Evolutionary conservation across 2,888 invertebrate species (phyloP).

Genomic region (Icerya purchasi): DNA sequence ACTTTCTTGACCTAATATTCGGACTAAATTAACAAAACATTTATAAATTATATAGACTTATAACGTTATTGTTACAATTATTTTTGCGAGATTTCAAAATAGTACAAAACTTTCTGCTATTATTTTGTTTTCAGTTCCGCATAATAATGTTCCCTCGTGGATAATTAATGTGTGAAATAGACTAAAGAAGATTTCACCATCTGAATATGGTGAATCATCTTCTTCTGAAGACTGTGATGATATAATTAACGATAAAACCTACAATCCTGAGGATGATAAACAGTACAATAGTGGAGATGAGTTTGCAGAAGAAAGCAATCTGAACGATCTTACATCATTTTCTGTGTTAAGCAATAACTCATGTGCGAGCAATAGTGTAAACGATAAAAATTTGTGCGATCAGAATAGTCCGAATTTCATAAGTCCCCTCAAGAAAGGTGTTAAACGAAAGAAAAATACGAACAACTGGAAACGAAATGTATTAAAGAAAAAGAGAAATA

Average conservation of each 20-base stretch:
- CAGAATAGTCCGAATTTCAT: neutral
- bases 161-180: neutral
- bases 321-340: neutral
- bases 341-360: slow-evolving; percentile 1
- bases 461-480: slow-evolving; percentile 8
- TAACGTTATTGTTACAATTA: neutral
- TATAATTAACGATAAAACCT: slow-evolving; percentile 3
- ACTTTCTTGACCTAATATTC: neutral
- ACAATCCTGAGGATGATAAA: neutral
- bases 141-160: neutral
- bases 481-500: slow-evolving; percentile 6
- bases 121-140: neutral
- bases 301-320: neutral
- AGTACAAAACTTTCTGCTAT: neutral
- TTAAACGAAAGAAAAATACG: slow-evolving; percentile 4
- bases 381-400: neutral
- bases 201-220: slow-evolving; percentile 2
- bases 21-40: neutral
- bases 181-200: too few relatives aligned
- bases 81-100: neutral
- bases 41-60: neutral
- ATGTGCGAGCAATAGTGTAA: neutral
- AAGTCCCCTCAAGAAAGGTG: slow-evolving; percentile 6
- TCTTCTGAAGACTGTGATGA: slow-evolving; percentile 6
- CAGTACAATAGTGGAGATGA: slow-evolving; percentile 1